Evolutionary conservation across 2,888 invertebrate species (phyloP), one percentile per base, ranked within the genome.

Genomic region (Eurytoma californica): DNA sequence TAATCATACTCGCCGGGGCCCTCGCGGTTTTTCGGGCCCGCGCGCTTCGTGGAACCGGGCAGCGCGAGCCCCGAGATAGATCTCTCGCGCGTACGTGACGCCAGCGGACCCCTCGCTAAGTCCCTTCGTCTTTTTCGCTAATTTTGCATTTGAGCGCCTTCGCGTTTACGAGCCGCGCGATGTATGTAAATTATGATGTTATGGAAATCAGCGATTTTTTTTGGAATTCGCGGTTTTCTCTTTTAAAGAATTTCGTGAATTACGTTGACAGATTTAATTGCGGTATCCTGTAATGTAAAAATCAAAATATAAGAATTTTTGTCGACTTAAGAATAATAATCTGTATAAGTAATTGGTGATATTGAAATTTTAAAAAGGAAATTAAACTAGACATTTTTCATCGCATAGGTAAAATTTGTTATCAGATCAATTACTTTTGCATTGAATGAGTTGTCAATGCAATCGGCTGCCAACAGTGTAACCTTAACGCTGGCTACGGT

Each of bases 1-100:
- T 86, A 87, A 86, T 87, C 87, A 87, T 87, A 85, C 83, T 69
- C 49, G 65, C 80, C 2, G 47, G 65, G 28, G 28, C 70, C 9
- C 57, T 77, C 68, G 72, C 63, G 70, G 58, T 82, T 84, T 82
- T 82, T 82, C 79, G 80, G 81, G 72, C 79, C 78, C 80, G 24
- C 77, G 78, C 61, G 61, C 39, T 73, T 78, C 73, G 72, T 77
- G 67, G 72, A 77, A 77, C 58, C 72, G 67, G 5, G 61, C 20
- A 53, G 24, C 12, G 63, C 51, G 30, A 39, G 3, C 24, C 24
- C 20, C 9, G 3, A 7, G 9, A 28, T 28, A 39, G 20, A 30
- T 9, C 20, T 16, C 14, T 20, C 12, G 58, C 67, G 49, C 67
- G 12, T 30, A 20, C 53, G 49, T 16, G 39, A 39, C 24, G 24